Conservation (phyloP, 2,797 vertebrate genomes). For the Muscicapa comitata region DNA sequence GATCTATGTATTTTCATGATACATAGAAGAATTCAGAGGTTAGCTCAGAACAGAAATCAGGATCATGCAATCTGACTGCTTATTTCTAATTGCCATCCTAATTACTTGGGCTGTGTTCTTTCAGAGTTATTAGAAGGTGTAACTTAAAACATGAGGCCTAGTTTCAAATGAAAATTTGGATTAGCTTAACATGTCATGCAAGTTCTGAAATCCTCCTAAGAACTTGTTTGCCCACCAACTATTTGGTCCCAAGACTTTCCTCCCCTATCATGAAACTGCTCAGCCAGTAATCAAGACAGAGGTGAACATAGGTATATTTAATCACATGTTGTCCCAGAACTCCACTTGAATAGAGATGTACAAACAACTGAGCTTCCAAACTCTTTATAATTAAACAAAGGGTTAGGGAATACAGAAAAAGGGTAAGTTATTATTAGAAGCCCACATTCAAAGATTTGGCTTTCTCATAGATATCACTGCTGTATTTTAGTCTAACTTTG, state of each 20-base stretch:
- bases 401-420: neutral
- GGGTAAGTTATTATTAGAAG: neutral
- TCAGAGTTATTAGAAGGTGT: neutral
- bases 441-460: neutral
- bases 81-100: neutral
- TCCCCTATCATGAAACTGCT: neutral
- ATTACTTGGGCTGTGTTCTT: neutral
- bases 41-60: neutral
- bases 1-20: neutral
- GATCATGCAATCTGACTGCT: neutral
- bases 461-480: neutral
- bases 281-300: neutral
- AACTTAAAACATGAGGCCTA: neutral
- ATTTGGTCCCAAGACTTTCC: neutral
- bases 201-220: neutral
- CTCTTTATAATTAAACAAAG: neutral
- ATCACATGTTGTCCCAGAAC: neutral
- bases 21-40: neutral
- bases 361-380: neutral
- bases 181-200: neutral
- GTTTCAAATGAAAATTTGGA: neutral
- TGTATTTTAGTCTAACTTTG: neutral
- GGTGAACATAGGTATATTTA: fast-evolving
- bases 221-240: neutral
- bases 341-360: neutral